Conservation (phyloP, 2,113 vertebrate species). For the Fulmarus glacialis region DNA sequence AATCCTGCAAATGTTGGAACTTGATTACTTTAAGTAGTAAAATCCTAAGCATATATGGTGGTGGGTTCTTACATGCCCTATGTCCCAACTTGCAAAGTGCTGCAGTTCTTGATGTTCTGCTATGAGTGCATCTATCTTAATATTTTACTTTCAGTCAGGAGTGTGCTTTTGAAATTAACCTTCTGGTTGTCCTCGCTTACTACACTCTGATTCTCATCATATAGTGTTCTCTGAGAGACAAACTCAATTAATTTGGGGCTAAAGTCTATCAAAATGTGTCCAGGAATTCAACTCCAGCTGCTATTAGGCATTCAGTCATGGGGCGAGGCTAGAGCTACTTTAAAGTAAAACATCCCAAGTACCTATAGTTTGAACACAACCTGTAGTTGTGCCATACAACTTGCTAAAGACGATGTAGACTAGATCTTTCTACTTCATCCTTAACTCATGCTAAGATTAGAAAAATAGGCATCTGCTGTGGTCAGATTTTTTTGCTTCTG, state of each 20-base stretch:
- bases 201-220: not conserved
- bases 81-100: not conserved
- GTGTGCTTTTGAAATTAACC: not conserved
- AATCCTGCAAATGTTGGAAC: not conserved
- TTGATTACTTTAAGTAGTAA: not conserved
- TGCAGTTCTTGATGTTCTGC: not conserved
- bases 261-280: not conserved
- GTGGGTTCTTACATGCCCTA: not conserved
- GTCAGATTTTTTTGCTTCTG: not conserved
- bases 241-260: not conserved
- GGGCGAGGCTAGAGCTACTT: not conserved
- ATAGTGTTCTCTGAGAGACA: not conserved
- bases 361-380: not conserved
- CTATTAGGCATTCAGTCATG: not conserved
- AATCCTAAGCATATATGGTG: not conserved
- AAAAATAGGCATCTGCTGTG: not conserved
- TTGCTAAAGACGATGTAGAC: not conserved
- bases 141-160: not conserved
- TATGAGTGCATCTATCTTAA: not conserved
- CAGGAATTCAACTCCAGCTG: not conserved
- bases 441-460: not conserved
- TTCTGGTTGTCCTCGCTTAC: not conserved
- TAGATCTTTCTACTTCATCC: not conserved
- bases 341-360: not conserved
- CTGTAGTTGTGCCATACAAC: not conserved